These are phyloP conservation scores for Scaeva pyrastri DNA, from an alignment of 2,888 invertebrate genomes.

Conservation along the genomic window DNA sequence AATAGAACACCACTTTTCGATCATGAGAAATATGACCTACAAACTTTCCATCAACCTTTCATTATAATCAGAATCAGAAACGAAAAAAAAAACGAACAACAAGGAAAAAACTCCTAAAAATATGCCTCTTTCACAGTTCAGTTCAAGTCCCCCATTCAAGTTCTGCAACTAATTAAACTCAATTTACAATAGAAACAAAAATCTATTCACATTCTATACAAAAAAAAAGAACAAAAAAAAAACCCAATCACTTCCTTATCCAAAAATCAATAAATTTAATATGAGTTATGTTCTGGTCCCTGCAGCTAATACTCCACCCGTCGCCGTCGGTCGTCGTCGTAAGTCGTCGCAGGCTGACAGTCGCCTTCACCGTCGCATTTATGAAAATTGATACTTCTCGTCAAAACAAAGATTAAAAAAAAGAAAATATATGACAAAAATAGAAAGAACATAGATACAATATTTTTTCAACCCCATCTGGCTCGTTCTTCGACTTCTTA, in stretches of 20 bases:
- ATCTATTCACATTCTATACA: background rate
- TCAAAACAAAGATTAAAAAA: conserved; percentile 64
- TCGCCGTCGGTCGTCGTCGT: too few relatives aligned
- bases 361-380: too few relatives aligned
- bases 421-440: conserved; percentile 14
- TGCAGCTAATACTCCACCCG: conserved; percentile 32
- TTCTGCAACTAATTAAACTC: conserved; percentile 67
- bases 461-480: conserved; percentile 36
- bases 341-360: too few relatives aligned
- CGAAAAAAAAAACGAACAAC: background rate
- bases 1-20: background rate
- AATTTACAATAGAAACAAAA: conserved; percentile 58
- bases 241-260: conserved; percentile 57
- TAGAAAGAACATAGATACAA: conserved; percentile 32
- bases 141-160: conserved; percentile 27
- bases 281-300: conserved; percentile 11
- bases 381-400: conserved; percentile 64
- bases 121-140: conserved; percentile 25
- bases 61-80: background rate
- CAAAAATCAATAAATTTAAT: conserved; percentile 69
- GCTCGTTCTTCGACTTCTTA: conserved; percentile 21
- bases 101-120: conserved; percentile 9
- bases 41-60: background rate
- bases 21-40: background rate
- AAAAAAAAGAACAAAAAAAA: background rate